Evolutionary conservation across 2,797 vertebrate species (phyloP).

Genomic region (Rhinella marina): DNA sequence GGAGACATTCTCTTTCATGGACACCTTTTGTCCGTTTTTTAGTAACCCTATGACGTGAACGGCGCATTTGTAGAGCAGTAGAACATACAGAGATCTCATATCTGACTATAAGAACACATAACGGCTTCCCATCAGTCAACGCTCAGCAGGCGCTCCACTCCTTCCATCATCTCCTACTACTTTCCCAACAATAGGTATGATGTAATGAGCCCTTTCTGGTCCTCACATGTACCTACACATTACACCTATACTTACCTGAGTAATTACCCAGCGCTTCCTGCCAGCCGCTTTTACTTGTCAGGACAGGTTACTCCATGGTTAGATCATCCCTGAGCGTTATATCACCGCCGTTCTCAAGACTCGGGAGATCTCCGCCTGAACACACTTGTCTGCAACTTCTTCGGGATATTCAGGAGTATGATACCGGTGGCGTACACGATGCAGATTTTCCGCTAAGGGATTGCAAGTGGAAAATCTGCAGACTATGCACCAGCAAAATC

Average conservation of each 20-base stretch:
- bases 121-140: neutral
- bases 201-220: neutral
- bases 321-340: neutral
- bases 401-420: neutral
- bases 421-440: too few species aligned
- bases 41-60: too few species aligned
- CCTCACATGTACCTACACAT: slow-evolving; percentile 6
- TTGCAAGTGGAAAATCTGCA: too few species aligned
- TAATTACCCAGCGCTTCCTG: neutral
- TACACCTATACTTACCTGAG: neutral
- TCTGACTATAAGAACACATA: neutral
- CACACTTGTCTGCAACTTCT: neutral
- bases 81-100: neutral
- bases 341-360: neutral
- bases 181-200: slow-evolving; percentile 5
- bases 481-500: too few species aligned
- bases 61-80: too few species aligned
- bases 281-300: neutral
- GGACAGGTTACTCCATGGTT: neutral
- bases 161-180: neutral
- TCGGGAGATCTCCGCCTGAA: neutral
- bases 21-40: too few species aligned
- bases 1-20: too few species aligned
- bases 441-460: too few species aligned
- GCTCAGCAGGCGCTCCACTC: neutral